Evolutionary conservation across 2,113 vertebrate genomes (phyloP), one percentile per base, ranked within the genome.

Genomic region (Thymallus thymallus): DNA sequence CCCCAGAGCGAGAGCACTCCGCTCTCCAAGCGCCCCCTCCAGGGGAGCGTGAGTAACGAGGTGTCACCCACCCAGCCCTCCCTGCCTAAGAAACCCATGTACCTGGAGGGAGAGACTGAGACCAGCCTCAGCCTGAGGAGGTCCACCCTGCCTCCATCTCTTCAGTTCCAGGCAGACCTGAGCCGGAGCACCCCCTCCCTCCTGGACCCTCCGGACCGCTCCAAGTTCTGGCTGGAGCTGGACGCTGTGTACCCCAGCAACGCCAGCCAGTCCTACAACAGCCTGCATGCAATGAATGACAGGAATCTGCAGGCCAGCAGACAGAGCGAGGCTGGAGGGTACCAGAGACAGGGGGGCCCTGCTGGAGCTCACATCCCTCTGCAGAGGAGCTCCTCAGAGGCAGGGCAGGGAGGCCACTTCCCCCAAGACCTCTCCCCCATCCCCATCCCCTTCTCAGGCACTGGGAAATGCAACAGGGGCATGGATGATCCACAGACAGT

Each of bases 21-120:
- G 66, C 91, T 92, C 61, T 92, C 92, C 4, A 97, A 97, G 84
- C 93, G 95, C 66, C 90, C 93, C 6, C 94, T 95, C 79, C 93
- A 93, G 89, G 94, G 94, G 71, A 93, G 91, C 78, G 93, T 89
- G 84, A 94, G 94, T 76, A 94, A 92, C 0, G 94, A 94, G 20
- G 88, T 92, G 68, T 97, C 95, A 2, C 97, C 96, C 64, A 97
- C 95, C 0, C 95, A 95, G 70, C 95, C 95, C 26, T 95, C 95
- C 0, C 77, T 94, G 60, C 95, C 96, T 64, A 98, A 98, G 88
- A 94, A 94, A 87, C 94, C 93, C 1, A 86, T 96, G 9, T 94
- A 94, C 84, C 80, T 94, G 4, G 93, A 93, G 79, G 88, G 91
- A 45, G 88, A 89, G 32, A 45, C 86, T 32, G 80, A 87, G 70